Evolutionary conservation across 1,140 invertebrate genomes (phyloP).

Genomic region (Trachelipus rathkii): DNA sequence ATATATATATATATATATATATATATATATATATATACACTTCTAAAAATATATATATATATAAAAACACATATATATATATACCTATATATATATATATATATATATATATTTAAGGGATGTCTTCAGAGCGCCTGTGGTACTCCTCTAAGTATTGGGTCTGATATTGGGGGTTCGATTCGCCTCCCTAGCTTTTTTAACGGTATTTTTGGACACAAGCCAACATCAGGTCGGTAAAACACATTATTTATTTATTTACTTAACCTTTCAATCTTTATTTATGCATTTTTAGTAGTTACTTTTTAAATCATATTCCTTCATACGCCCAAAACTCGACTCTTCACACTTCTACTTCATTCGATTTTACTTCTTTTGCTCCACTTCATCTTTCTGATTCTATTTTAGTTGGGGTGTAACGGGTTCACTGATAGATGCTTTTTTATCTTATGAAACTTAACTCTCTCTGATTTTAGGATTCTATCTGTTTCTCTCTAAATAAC

Average conservation of each 20-base stretch:
- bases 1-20: conserved; percentile 15
- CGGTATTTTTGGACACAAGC: conserved; percentile 93
- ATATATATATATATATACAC: conserved; percentile 4
- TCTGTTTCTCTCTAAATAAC: no score
- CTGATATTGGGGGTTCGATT: conserved; percentile 94
- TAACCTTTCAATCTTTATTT: background rate
- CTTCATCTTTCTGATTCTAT: no score
- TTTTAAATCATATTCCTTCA: no score
- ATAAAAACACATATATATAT: background rate
- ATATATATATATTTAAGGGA: background rate
- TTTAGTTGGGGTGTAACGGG: no score
- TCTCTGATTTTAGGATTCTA: no score
- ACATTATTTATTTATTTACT: background rate
- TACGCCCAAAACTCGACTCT: no score
- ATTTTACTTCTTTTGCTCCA: no score
- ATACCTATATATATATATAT: background rate
- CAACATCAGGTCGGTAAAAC: conserved; percentile 61
- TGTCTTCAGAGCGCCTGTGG: conserved; percentile 66
- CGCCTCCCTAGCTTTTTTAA: conserved; percentile 92
- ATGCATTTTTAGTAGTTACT: no score
- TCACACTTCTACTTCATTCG: no score
- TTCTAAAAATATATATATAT: background rate
- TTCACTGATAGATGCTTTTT: no score
- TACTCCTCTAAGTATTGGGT: conserved; percentile 80
- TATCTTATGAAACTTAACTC: no score